Base-by-base conservation (phyloP, 2,888 invertebrate genomes). In the Caenorhabditis sp. region DNA sequence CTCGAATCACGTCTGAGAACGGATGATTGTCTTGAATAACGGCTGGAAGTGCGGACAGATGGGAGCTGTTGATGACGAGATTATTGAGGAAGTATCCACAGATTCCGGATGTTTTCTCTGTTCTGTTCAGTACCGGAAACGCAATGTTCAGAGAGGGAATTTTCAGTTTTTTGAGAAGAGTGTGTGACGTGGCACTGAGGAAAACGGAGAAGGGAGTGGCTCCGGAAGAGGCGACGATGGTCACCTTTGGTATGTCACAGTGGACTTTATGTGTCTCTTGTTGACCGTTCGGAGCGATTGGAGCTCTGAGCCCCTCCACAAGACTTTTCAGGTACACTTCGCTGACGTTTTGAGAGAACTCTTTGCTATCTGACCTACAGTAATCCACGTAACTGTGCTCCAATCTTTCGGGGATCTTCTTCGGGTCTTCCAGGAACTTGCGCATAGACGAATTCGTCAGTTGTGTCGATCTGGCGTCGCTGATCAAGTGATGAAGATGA, bases 51-150 rank as follows among this genome's bases (percentile, higher is more conserved):
- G 2, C 4, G 2, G 20, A 30, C 4, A 63, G 30, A 26, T 73
- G 4, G n/a, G 20, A 11, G 2, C 61, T 24, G 22, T 59, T 56
- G n/a, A 83, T 72, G 6, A 85, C 45, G 8, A 85, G 27, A 46
- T 85, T 85, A 15, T 84, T 85, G 22, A 86, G 73, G 45, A 85
- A 86, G 55, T 82, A 85, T 13, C 86, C 85, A 17, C 84, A 63
- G 13, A 79, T 61, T 13, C 82, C 45, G 1, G 61, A 50, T 6
- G 66, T 80, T 32, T 66, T 62, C 8, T 41, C 48, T 8, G 43
- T 74, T 46, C 85, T 46, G 41, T 84, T 83, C 1, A 75, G 37
- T 2, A 65, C 62, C 15, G 84, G 82, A 17, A 84, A 79, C 0
- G 80, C 81, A 2, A 86, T 68, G 39, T 80, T 83, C 20, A 83